Evolutionary conservation across 2,113 vertebrate genomes (phyloP), one percentile per base, ranked within the genome.

Genomic region (Nipponia nippon): DNA sequence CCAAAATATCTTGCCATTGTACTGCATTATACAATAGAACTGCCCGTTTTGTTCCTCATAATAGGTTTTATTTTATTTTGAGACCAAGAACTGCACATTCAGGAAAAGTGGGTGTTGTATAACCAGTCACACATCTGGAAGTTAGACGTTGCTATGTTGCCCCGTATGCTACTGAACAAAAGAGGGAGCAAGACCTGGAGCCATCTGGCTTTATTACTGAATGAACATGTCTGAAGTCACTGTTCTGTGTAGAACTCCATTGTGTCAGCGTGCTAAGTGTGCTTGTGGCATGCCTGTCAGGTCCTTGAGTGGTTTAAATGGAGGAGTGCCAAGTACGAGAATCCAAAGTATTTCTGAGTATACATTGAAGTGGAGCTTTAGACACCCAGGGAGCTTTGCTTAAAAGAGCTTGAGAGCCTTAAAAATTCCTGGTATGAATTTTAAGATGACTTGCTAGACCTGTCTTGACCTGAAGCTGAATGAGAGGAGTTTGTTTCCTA

Each of bases 21-120:
- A 18, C 46, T 72, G 53, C 6, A 1, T 78, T 77, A 30, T 56
- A 87, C 83, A 84, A 46, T 53, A 46, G 83, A 66, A 22, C 62
- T 80, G 87, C 72, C 69, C 93, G 79, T 53, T 90, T 86, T 90
- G 62, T 77, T 94, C 79, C 63, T 78, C 16, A 13, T 67, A 69
- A 93, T 87, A 82, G 53, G 34, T 76, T 93, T 82, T 42, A 44
- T 79, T 83, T 93, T 62, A 50, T 85, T 87, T 58, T 81, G 76
- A 62, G 67, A 27, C n/a, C 21, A 26, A 71, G 67, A 93, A 16
- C 61, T 82, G 73, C 47, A 84, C 73, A 63, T 91, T 59, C 65
- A 40, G 71, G 67, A 26, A 3, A 58, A 27, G 27, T 79, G 46
- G 16, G 20, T 78, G 70, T 67, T 84, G 42, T 81, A 17, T 83